phyloP scores from a whole-genome alignment of 2,888 invertebrate genomes.

The Dysmachus trigonus region DNA sequence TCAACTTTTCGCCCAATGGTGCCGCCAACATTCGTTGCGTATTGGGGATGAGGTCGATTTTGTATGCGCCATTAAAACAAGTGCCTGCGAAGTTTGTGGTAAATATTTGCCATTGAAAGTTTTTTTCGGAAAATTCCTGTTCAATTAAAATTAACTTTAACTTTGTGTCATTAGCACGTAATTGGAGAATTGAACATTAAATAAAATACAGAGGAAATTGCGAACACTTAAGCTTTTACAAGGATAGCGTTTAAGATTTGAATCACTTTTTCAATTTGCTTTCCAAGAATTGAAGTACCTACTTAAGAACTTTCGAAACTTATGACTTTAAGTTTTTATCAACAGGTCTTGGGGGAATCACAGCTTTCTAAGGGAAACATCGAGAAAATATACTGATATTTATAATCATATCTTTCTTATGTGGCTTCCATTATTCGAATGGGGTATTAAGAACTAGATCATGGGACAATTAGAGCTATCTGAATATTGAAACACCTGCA shows the following conservation, averaged over 20 bases:
- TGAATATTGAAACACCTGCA: too few species aligned
- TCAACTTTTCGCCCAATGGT: neutral
- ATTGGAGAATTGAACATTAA: neutral
- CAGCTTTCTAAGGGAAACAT: too few species aligned
- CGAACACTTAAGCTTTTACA: neutral
- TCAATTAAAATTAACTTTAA: neutral
- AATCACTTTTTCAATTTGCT: neutral
- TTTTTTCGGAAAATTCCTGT: neutral
- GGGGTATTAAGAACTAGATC: too few species aligned
- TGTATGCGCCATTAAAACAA: neutral
- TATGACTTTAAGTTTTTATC: too few species aligned
- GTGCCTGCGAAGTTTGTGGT: neutral
- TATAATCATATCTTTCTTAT: too few species aligned
- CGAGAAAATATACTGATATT: too few species aligned
- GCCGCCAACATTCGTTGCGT: neutral
- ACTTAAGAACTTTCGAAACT: too few species aligned
- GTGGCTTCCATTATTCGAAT: too few species aligned
- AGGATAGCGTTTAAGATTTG: neutral
- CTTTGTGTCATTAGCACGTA: neutral
- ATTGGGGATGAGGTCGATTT: neutral
- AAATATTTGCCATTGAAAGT: neutral
- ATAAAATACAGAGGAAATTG: neutral
- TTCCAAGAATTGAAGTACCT: too few species aligned
- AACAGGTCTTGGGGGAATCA: too few species aligned
- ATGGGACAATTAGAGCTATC: too few species aligned